Base-by-base conservation (phyloP, 2,888 invertebrate species). In the Leucophora obtusa region DNA sequence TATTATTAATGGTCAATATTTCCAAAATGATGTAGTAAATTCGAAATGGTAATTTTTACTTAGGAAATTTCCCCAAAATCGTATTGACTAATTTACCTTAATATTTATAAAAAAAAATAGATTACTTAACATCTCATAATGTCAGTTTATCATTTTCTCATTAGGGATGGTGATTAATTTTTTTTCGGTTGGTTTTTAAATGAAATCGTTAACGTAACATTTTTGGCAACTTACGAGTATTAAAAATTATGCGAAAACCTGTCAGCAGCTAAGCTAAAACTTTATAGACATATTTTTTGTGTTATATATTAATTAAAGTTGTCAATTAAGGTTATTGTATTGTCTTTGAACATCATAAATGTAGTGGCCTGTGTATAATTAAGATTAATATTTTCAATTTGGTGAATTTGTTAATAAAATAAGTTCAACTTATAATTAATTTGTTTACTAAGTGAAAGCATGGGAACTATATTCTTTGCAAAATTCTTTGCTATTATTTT, bases 331-430 rank as follows among this genome's bases (percentile, higher is more conserved):
- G 63, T 21, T 58, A 28, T 43, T 68, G 21, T 54, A 43, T 51
- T 56, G 56, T 38, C 8, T 11, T 11, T 51, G 66, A 74, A 74
- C 53, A 43, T 28, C 38, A 54, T 24, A 59, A 70, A 66, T 43
- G 28, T 60, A 66, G 35, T 66, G 70, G 74, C 72, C 63, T 72
- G 71, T 72, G 58, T 53, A 63, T 72, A 80, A 68, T 75, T 76
- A 72, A 71, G 71, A 80, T 75, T 80, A 71, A 80, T 80, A 71
- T 71, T 72, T 17, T 21, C 14, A 72, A 11, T 11, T 75, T 74
- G 60, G 68, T 70, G 47, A 59, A 62, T 54, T 79, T 59, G 47
- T 58, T 63, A 24, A 47, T 17, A 10, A n/a, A 56, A 28, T 8
- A 56, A 14, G 10, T n/a, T n/a, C 33, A 43, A 15, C 18, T 21